Percentiles rank a stretch among this genome's conserved stretches.
phyloP scores from a whole-genome alignment of 2,113 vertebrate species.

The Sinosuthora webbiana region DNA sequence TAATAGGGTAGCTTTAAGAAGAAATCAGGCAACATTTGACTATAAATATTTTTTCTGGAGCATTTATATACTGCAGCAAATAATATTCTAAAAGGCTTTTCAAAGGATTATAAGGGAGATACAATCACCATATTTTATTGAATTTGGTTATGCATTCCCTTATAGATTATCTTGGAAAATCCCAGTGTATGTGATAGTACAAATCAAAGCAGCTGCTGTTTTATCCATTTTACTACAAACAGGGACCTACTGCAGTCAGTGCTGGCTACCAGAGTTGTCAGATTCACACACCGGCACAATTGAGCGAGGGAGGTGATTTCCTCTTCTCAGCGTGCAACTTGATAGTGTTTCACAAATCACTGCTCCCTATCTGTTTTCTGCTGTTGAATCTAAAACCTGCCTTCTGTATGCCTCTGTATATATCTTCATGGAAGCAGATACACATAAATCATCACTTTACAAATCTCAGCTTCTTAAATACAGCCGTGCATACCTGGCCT shows the following conservation, averaged over 20 bases:
- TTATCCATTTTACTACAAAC: not conserved
- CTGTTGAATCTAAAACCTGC: not conserved
- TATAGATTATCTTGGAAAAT: not conserved
- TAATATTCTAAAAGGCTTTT: not conserved
- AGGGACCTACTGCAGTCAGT: not conserved
- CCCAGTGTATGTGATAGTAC: not conserved
- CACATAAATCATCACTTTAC: not conserved
- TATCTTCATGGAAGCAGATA: not conserved
- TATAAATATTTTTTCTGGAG: not conserved
- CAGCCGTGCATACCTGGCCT: not conserved
- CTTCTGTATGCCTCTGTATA: not conserved
- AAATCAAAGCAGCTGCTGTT: not conserved
- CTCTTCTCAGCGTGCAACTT: not conserved
- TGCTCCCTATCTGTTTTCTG: not conserved
- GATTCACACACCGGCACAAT: not conserved
- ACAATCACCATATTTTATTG: not conserved
- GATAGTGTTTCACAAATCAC: not conserved
- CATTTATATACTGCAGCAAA: not conserved
- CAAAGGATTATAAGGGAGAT: not conserved
- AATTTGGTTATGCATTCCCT: not conserved
- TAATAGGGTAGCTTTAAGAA: not conserved
- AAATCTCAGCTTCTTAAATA: conserved; percentile 29
- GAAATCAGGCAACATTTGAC: not conserved
- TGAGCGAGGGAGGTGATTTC: not conserved
- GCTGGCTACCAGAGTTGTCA: not conserved